These are phyloP conservation scores for Amphiprion percula DNA, from an alignment of 2,113 vertebrate genomes.

Conservation along the genomic window DNA sequence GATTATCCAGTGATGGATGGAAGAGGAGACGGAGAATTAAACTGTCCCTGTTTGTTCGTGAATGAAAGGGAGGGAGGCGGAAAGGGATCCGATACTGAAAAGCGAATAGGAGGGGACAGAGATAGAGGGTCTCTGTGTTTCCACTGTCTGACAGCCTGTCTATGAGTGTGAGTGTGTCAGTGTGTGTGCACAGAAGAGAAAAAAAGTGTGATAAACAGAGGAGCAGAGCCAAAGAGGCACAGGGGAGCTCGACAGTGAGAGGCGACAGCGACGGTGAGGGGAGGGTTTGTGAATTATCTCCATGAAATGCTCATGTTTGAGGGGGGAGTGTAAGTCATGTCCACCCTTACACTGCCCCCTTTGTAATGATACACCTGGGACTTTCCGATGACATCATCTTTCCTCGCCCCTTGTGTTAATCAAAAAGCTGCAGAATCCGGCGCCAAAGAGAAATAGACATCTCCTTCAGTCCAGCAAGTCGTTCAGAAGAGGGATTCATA, in stretches of 20 bases:
- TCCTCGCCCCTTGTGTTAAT: conserved; percentile 49
- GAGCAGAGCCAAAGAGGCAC: conserved; percentile 47
- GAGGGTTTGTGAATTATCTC: conserved; percentile 59
- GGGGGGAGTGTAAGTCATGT: conserved; percentile 33
- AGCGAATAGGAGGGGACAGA: conserved; percentile 57
- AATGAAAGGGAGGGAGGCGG: conserved; percentile 68
- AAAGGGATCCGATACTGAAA: conserved; percentile 69
- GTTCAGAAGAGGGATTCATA: conserved; percentile 42
- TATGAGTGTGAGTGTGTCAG: conserved; percentile 21
- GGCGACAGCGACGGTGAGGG: conserved; percentile 12
- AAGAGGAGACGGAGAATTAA: conserved; percentile 55
- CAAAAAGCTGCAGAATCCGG: conserved; percentile 39
- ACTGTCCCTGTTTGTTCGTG: conserved; percentile 64
- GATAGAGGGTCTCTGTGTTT: conserved; percentile 72
- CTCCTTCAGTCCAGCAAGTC: conserved; percentile 45
- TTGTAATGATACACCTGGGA: conserved; percentile 82
- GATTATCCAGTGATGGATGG: conserved; percentile 53
- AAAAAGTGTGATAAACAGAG: conserved; percentile 59
- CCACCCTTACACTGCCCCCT: conserved; percentile 70
- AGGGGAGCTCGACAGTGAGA: conserved; percentile 43
- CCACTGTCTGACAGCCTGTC: conserved; percentile 52
- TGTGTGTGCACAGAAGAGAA: conserved; percentile 19
- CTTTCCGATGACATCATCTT: conserved; percentile 74
- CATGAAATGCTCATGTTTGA: conserved; percentile 44
- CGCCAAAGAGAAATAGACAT: conserved; percentile 45